These are phyloP conservation scores for Siniperca scherzeri DNA, from an alignment of 2,797 vertebrate species.

Conservation along the genomic window DNA sequence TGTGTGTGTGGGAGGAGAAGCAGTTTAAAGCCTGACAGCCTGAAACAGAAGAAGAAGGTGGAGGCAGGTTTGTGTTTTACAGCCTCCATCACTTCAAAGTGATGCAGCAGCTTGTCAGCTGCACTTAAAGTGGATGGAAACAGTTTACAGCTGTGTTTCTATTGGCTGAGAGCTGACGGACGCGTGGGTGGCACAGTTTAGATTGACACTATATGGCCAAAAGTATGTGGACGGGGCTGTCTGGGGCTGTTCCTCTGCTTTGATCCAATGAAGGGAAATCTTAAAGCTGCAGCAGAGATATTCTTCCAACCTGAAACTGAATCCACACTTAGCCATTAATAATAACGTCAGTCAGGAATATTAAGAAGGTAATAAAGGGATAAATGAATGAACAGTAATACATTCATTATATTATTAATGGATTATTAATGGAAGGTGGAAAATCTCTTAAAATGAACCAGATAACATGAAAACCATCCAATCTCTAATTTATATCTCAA, in stretches of 20 bases:
- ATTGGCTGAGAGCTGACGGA: slow-evolving; percentile 17
- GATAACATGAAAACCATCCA: no score
- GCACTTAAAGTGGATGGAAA: background rate
- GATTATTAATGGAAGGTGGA: no score
- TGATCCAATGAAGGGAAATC: background rate
- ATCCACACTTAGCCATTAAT: no score
- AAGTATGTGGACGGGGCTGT: background rate
- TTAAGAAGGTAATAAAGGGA: no score
- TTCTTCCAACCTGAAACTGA: no score
- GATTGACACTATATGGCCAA: slow-evolving; percentile 16
- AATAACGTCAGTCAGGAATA: no score
- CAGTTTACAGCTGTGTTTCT: slow-evolving; percentile 32
- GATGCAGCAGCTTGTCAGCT: slow-evolving; percentile 71
- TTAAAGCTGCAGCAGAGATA: no score
- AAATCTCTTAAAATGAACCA: no score
- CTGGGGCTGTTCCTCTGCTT: background rate
- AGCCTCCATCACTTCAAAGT: slow-evolving; percentile 83
- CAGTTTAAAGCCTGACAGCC: slow-evolving; percentile 7
- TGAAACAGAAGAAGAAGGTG: slow-evolving; percentile 24
- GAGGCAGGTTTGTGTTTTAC: slow-evolving; percentile 67
- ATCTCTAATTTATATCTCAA: no score
- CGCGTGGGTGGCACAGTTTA: slow-evolving; percentile 22
- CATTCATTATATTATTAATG: no score
- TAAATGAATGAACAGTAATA: no score
- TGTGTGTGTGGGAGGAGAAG: slow-evolving; percentile 27